Base-by-base conservation (phyloP, 1,140 invertebrate genomes). In the Stegodyphus dumicola region DNA sequence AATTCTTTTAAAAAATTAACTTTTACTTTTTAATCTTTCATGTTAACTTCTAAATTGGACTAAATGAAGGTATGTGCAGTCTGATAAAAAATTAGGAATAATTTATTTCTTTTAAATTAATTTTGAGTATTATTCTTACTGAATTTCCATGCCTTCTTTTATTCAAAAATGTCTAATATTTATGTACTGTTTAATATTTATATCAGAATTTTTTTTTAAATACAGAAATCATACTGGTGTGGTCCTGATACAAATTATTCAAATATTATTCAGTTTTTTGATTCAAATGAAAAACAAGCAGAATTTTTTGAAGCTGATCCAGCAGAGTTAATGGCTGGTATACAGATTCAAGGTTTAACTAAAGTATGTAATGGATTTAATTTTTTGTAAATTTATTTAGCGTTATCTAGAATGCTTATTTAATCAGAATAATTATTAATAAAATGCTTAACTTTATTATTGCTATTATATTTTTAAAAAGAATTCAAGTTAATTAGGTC, bases 181-280 rank as follows among this genome's bases (percentile, higher is more conserved):
- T 10, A 18, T 69, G 11, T 18, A n/a, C 9, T 69, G 4, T 18
- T 69, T 18, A 18, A 69, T 9, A 18, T 69, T 3, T 48, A 18
- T 69, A 7, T 69, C 10, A n/a, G 4, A 48, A 18, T 69, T 69
- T 48, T 69, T 48, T 69, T 17, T 69, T 6, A n/a, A 69, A 69
- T 17, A 69, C 10, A 69, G 9, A 69, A n/a, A 69, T 85, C 87
- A 33, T 94, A 93, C 88, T 94, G 93, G 93, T 90, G 88, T 88
- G 90, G 91, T 33, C 54, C 54, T 17, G n/a, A 66, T 5, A 48
- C 78, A 18, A 71, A 52, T 53, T 60, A 69, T 10, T 66, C 64
- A 6, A 66, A 87, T 56, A 66, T 75, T 49, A 52, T 67, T 6
- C 70, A 76, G 49, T 79, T 86, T 74, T 86, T 52, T 77, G 66